phyloP scores from a whole-genome alignment of 2,888 invertebrate genomes.

The Amphipoea oculea region DNA sequence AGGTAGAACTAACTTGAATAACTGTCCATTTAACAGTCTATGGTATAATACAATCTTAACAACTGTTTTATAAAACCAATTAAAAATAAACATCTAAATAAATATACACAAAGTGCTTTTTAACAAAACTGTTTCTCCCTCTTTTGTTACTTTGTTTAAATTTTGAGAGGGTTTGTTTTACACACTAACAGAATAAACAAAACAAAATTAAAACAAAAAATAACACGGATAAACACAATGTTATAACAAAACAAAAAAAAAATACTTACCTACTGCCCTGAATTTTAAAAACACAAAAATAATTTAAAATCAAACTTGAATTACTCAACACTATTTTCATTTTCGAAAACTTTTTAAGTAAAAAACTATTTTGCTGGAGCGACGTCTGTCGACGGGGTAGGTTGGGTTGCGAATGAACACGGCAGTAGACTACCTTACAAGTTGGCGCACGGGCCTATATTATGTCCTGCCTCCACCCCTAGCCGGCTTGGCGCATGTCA shows the following conservation, averaged over 20 bases:
- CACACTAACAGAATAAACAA: neutral
- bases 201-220: neutral
- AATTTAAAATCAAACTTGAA: slow-evolving; percentile 32
- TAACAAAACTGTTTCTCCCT: neutral
- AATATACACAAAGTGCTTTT: neutral
- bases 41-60: neutral
- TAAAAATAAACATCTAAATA: neutral
- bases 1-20: neutral
- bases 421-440: slow-evolving; percentile 74
- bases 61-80: neutral
- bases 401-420: slow-evolving; percentile 80
- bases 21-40: neutral
- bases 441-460: slow-evolving; percentile 70
- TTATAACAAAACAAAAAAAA: slow-evolving; percentile 9
- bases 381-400: slow-evolving; percentile 77
- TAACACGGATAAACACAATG: neutral
- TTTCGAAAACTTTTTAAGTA: slow-evolving; percentile 10
- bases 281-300: slow-evolving; percentile 41
- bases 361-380: slow-evolving; percentile 34
- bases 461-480: slow-evolving; percentile 74
- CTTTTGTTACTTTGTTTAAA: neutral
- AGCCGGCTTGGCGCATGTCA: slow-evolving; percentile 75
- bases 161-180: neutral
- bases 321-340: slow-evolving; percentile 25
- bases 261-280: slow-evolving; percentile 61